Evolutionary conservation across 2,797 vertebrate species (phyloP), one percentile per base, ranked within the genome.

Genomic region (Pseudochromis fuscus): DNA sequence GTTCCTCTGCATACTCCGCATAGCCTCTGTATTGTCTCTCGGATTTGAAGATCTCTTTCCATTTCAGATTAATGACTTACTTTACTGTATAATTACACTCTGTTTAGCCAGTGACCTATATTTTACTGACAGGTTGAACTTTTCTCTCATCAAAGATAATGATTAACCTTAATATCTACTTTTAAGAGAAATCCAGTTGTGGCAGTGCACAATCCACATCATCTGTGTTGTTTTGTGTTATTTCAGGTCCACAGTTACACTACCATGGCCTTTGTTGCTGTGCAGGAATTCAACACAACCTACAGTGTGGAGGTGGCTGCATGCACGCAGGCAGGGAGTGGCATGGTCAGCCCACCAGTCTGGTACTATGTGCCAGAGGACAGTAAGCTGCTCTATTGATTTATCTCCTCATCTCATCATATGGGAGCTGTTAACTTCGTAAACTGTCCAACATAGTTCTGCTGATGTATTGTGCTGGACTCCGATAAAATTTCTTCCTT

Each of bases 261-360:
- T 59, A 94, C 89, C 53, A 70, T 35, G 35, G 82, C 78, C 42
- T 35, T 48, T 56, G 78, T 94, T 67, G 48, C 85, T 19, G 73
- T 95, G 69, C 85, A 93, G 71, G 92, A 91, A 82, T 95, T 95
- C 74, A 98, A 99, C 0, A 89, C 92, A 51, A 96, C 94, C 0
- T 98, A 95, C 88, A 94, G 87, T 1, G 78, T 98, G 83, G 94
- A 94, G 42, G 95, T 99, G 30, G 96, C 96, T 0, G 96, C 96
- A 0, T 56, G 95, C 91, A 97, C 97, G 1, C 94, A 85, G 31
- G 96, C 95, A 3, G 98, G 97, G 5, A 89, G 92, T 12, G 97
- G 98, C 40, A 95, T 95, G 61, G 91, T 94, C 93, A 97, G 96
- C 82, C 79, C 89, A 24, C 93, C 89, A 0, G 87, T 94, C 82